Evolutionary conservation across 2,113 vertebrate species (phyloP), one percentile per base, ranked within the genome.

Genomic region (Heliornis fulica): DNA sequence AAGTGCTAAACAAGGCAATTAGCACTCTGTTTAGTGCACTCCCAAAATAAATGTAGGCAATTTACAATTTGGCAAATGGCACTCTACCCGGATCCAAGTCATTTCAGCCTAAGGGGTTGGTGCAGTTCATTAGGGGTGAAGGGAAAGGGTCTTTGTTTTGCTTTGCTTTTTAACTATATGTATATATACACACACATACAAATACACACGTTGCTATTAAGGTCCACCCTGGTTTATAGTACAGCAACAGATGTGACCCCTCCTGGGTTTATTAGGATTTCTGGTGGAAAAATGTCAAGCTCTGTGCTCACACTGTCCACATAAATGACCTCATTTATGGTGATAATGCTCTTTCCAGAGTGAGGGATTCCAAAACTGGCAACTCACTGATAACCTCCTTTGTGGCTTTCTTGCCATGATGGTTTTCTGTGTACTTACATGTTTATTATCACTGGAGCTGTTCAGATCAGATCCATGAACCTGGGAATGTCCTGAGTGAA

Each of bases 1-100:
- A 98, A 98, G 98, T 98, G 98, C 98, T 98, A 98, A 98, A 97
- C 97, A 98, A 98, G 98, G 97, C 98, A 98, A 98, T 98, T 98
- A 98, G 98, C 98, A 98, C 98, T 98, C 98, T 98, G 97, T 97
- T 98, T 98, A 98, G 98, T 97, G 97, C 97, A 98, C 97, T 98
- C 98, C 98, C 98, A 97, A 98, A 98, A 98, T 98, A 98, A 98
- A 98, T 97, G 97, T 97, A 97, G 98, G 98, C 97, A 98, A 98
- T 98, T 98, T 98, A 98, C 98, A 98, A 98, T 98, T 98, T 98
- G 98, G 97, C 98, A 98, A 98, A 98, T 97, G 96, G 97, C 91
- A 91, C 93, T 95, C 96, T 75, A 95, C 96, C 97, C 89, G 15
- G 95, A 97, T 98, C 98, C 98, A 98, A 97, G 96, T 98, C 97